These are phyloP conservation scores for Erebia aethiops DNA, from an alignment of 2,888 invertebrate genomes.

Conservation along the genomic window DNA sequence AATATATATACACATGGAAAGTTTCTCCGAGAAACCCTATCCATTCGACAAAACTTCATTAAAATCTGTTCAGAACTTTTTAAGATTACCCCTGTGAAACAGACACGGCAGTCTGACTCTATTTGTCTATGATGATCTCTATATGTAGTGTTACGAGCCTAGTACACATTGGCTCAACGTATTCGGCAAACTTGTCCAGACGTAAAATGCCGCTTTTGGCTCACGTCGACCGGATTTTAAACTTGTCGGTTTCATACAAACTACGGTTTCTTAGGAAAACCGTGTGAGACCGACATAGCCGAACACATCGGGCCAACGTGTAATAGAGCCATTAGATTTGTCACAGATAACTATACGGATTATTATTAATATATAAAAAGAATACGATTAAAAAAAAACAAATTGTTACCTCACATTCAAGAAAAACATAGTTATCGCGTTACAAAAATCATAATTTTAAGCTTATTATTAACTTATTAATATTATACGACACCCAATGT, in stretches of 20 bases:
- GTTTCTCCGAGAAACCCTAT: neutral
- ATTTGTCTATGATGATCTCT: constrained; percentile 35
- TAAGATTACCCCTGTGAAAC: neutral
- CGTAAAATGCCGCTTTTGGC: too few species aligned
- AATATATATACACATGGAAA: neutral
- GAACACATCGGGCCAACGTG: too few species aligned
- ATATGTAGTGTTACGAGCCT: constrained; percentile 1
- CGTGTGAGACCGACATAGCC: too few species aligned
- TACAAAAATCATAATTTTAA: constrained; percentile 36
- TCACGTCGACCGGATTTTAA: too few species aligned
- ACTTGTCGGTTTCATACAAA: too few species aligned
- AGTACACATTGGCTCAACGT: too few species aligned
- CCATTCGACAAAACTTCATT: neutral
- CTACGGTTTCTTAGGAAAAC: too few species aligned
- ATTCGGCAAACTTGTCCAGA: too few species aligned
- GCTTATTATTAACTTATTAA: constrained; percentile 6
- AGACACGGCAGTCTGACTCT: neutral
- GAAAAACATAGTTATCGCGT: constrained; percentile 33
- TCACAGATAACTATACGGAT: constrained; percentile 34
- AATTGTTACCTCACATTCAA: constrained; percentile 45
- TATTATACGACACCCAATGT: constrained; percentile 2
- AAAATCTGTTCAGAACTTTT: neutral
- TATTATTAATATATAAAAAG: constrained; percentile 19
- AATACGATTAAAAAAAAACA: constrained; percentile 38
- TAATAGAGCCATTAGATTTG: constrained; percentile 32